phyloP scores from a whole-genome alignment of 1,140 invertebrate species.

The Carposina sasakii region DNA sequence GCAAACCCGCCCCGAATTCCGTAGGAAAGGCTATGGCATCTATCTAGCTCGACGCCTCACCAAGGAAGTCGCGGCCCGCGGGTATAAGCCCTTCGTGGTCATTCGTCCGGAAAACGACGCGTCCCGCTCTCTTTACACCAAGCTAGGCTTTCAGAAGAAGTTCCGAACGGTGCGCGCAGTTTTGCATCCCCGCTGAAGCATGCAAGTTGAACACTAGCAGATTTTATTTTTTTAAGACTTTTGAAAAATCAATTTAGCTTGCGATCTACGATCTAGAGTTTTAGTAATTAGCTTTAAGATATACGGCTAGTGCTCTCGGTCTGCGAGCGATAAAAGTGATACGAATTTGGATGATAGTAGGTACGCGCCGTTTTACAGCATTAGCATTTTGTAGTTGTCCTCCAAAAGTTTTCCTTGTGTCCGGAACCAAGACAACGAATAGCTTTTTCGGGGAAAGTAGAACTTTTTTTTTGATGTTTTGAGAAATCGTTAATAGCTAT shows the following conservation, averaged over 20 bases:
- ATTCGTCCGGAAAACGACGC: slow-evolving; percentile 90
- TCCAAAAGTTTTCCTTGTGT: too few relatives aligned
- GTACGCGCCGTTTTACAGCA: slow-evolving; percentile 21
- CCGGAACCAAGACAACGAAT: slow-evolving; percentile 35
- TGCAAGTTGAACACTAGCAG: slow-evolving; percentile 66
- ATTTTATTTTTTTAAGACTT: slow-evolving; percentile 73
- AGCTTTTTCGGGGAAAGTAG: slow-evolving; percentile 22
- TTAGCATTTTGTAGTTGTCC: too few relatives aligned
- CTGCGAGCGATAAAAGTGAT: too few relatives aligned
- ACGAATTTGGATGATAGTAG: too few relatives aligned
- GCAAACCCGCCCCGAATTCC: slow-evolving; percentile 86
- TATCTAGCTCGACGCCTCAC: slow-evolving; percentile 78
- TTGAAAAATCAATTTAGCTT: slow-evolving; percentile 70
- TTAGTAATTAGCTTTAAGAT: slow-evolving; percentile 68
- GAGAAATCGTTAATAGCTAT: too few relatives aligned
- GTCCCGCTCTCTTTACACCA: slow-evolving; percentile 84
- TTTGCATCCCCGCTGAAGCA: slow-evolving; percentile 74
- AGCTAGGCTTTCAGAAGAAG: slow-evolving; percentile 84
- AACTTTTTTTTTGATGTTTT: too few relatives aligned
- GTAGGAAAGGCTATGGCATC: slow-evolving; percentile 84
- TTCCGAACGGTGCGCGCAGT: slow-evolving; percentile 85
- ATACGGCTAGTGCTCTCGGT: slow-evolving; percentile 59
- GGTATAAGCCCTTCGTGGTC: slow-evolving; percentile 87
- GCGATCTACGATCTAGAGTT: slow-evolving; percentile 68
- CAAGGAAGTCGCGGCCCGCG: slow-evolving; percentile 80